Evolutionary conservation across 2,113 vertebrate genomes (phyloP).

Genomic region (Procavia capensis): DNA sequence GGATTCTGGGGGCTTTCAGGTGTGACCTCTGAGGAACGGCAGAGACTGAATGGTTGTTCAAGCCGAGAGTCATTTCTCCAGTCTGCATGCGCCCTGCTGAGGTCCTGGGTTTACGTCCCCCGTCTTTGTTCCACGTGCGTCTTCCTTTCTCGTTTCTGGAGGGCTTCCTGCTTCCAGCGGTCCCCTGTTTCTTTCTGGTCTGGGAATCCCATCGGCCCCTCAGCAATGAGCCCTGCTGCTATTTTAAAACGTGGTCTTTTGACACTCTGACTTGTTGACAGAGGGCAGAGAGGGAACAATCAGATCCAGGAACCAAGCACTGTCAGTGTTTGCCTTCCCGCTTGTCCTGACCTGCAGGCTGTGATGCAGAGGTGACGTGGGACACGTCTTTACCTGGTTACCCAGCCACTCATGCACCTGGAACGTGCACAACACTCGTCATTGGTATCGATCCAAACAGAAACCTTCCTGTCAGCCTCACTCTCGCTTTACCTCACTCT

Average conservation of each 20-base stretch:
- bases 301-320: neutral
- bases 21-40: constrained; percentile 13
- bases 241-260: neutral
- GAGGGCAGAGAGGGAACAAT: neutral
- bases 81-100: neutral
- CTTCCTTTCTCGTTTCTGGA: constrained; percentile 22
- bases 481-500: neutral
- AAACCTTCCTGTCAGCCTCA: neutral
- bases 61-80: constrained; percentile 18
- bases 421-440: neutral
- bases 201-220: neutral
- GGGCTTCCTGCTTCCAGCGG: neutral
- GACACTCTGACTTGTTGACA: neutral
- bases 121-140: neutral
- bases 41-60: neutral
- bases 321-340: constrained; percentile 73
- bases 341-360: constrained; percentile 7
- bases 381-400: neutral
- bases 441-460: neutral
- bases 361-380: constrained; percentile 52
- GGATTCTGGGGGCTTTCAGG: constrained; percentile 54
- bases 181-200: neutral
- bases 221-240: neutral
- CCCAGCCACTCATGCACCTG: neutral
- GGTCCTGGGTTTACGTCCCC: neutral